A percentile compares a stretch with the other conserved stretches of the same genome.
These are phyloP conservation scores for Muscicapa adusta DNA, from an alignment of 2,113 vertebrate genomes.

Conservation along the genomic window DNA sequence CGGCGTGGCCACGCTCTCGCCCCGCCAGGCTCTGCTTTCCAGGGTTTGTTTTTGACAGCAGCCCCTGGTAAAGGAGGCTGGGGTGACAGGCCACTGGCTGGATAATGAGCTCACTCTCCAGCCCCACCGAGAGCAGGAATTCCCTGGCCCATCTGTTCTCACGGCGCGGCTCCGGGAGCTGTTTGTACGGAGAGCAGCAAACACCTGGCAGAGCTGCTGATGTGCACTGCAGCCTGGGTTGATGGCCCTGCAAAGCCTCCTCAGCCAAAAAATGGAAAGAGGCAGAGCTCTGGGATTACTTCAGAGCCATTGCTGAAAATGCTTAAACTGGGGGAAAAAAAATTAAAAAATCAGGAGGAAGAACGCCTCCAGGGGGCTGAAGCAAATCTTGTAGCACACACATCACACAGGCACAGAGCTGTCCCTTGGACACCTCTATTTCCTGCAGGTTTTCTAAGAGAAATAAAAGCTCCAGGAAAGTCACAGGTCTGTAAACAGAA, in stretches of 20 bases:
- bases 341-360: background rate
- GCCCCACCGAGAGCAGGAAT: background rate
- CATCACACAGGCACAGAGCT: accelerated
- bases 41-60: background rate
- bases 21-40: background rate
- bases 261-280: background rate
- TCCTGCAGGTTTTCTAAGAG: background rate
- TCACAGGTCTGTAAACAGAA: background rate
- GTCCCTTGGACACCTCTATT: background rate
- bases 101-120: slow-evolving; percentile 38
- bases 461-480: background rate
- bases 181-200: background rate
- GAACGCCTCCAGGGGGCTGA: background rate
- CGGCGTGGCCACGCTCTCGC: background rate
- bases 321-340: background rate
- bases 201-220: background rate
- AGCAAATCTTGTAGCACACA: background rate
- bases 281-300: background rate
- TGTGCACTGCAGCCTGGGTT: background rate
- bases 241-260: background rate
- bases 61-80: background rate
- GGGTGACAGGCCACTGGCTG: background rate
- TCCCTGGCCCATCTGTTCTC: slow-evolving; percentile 39
- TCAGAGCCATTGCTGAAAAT: background rate
- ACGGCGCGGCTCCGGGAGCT: background rate